These are phyloP conservation scores for Pyxicephalus adspersus DNA, from an alignment of 2,113 vertebrate species.

Conservation along the genomic window DNA sequence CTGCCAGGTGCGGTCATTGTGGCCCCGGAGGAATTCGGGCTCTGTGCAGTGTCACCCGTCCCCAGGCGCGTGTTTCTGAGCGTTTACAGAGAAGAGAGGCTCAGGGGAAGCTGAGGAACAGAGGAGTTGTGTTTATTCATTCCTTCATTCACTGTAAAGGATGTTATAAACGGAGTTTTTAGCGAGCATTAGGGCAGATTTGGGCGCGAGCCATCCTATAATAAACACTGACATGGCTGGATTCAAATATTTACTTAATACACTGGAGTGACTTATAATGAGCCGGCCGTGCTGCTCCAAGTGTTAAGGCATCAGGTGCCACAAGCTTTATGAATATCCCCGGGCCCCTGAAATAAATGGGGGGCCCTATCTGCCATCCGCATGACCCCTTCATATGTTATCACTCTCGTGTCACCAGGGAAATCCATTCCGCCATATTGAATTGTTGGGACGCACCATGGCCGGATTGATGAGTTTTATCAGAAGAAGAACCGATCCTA, in stretches of 20 bases:
- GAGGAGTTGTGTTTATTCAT: conserved; percentile 84
- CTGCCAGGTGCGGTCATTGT: conserved; percentile 62
- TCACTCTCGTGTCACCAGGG: conserved; percentile 92
- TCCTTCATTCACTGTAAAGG: conserved; percentile 85
- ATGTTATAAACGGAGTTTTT: conserved; percentile 95
- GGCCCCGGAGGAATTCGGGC: conserved; percentile 72
- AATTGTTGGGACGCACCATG: conserved; percentile 51
- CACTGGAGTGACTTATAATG: conserved; percentile 98
- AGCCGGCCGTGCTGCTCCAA: conserved; percentile 95
- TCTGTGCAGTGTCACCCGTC: conserved; percentile 79
- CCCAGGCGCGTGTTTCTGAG: conserved; percentile 85
- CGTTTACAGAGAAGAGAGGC: conserved; percentile 86
- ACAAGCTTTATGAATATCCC: conserved; percentile 95
- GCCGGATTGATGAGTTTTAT: no score
- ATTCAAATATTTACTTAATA: conserved; percentile 99
- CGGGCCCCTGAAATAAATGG: conserved; percentile 90
- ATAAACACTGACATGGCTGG: conserved; percentile 98
- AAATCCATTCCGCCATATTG: conserved; percentile 91
- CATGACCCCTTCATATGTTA: conserved; percentile 92
- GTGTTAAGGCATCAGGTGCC: conserved; percentile 99
- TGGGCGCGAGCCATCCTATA: conserved; percentile 94
- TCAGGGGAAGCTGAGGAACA: conserved; percentile 84
- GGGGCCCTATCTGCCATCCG: conserved; percentile 66
- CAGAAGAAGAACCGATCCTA: no score
- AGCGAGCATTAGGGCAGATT: conserved; percentile 96